Base-by-base conservation (phyloP, 2,797 vertebrate genomes). In the Pseudomugil gertrudae region DNA sequence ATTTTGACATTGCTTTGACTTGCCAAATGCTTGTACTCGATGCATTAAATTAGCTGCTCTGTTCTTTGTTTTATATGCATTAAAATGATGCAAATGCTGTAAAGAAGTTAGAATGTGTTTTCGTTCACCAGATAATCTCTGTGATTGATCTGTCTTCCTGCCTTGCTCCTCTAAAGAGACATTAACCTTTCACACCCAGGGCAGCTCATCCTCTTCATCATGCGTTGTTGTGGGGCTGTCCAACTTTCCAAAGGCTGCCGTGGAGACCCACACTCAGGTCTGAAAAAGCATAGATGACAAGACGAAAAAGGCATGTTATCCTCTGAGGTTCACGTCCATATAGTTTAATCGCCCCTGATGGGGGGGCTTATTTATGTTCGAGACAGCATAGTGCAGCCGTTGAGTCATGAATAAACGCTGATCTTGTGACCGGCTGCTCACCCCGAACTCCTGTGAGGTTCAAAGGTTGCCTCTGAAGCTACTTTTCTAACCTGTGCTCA, bases 171-270 rank as follows among this genome's bases (percentile, higher is more conserved):
- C 58, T 62, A 53, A 80, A 75, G 78, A 84, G 68, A 67, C 57
- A 26, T 81, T 87, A 90, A 90, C 90, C 92, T 93, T 92, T 93
- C 80, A 81, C 81, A 75, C 77, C 14, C 26, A 19, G 78, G 74
- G 63, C 78, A 72, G 78, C 83, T 86, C 68, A 54, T 26, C 66
- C 83, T 72, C 80, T 90, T 90, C 84, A 84, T 89, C 84, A 83
- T 52, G 76, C 75, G 35, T 86, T 72, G 65, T 81, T 78, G 79
- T 86, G 80, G 74, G 64, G 70, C 78, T 83, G 78, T 55, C 30
- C 50, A 48, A 53, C 56, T 66, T 68, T 64, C 29, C 36, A 1
- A 69, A 66, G 64, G 80, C 32, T 14, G 63, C 14, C 50, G 70
- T 1, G 5, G 43, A 51, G 58, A 19, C 69, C 77, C 70, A 66